phyloP scores from a whole-genome alignment of 2,113 vertebrate genomes.

The Formicarius rufipectus region DNA sequence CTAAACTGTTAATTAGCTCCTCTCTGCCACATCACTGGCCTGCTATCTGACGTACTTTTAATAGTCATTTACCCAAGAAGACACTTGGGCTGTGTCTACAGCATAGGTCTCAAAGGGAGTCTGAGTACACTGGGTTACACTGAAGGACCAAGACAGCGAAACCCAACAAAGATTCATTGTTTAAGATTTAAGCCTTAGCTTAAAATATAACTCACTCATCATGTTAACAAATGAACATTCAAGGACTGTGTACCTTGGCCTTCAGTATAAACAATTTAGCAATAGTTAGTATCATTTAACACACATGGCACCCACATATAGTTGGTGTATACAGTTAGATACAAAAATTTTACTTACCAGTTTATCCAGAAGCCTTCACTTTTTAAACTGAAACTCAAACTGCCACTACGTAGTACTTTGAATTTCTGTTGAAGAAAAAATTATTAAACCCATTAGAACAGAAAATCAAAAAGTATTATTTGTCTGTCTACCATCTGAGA shows the following conservation, averaged over 20 bases:
- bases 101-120: neutral
- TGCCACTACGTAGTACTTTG: neutral
- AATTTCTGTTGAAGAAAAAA: neutral
- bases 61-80: neutral
- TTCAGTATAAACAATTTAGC: conserved; percentile 12
- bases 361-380: neutral
- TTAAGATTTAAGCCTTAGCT: neutral
- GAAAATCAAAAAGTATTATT: neutral
- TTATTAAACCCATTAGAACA: neutral
- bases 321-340: neutral
- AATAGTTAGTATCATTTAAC: neutral
- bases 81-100: neutral
- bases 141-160: neutral
- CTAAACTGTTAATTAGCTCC: neutral
- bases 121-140: neutral
- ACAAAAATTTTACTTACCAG: neutral
- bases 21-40: neutral
- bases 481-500: neutral
- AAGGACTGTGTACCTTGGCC: conserved; percentile 6
- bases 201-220: neutral
- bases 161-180: neutral
- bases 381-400: neutral
- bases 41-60: neutral
- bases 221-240: neutral
- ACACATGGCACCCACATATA: neutral